Percentiles rank a stretch among this genome's conserved stretches.
phyloP scores from a whole-genome alignment of 2,888 invertebrate genomes.

The Halictus quadricinctus region DNA sequence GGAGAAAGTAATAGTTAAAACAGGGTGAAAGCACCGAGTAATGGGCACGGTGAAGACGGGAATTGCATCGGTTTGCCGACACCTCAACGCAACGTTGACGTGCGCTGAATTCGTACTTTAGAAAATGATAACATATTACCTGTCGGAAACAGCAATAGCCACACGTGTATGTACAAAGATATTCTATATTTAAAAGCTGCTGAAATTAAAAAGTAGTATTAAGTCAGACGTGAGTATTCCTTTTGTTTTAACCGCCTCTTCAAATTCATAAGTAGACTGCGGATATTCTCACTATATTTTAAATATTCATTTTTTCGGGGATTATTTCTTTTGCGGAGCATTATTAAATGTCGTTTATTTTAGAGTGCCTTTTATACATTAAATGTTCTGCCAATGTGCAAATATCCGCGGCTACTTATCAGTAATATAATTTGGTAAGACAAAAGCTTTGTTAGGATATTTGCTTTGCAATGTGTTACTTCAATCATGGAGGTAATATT shows the following conservation, averaged over 20 bases:
- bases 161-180: conserved; percentile 58
- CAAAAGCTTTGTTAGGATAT: neutral
- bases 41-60: neutral
- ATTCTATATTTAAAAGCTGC: conserved; percentile 55
- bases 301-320: neutral
- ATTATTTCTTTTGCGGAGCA: neutral
- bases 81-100: conserved; percentile 26
- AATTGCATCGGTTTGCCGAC: neutral
- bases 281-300: neutral
- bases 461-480: conserved; percentile 3
- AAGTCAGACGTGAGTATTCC: conserved; percentile 46
- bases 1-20: neutral
- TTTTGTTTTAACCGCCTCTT: conserved; percentile 37
- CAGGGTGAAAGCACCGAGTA: neutral
- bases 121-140: conserved; percentile 43
- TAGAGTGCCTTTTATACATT: neutral
- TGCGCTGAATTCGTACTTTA: conserved; percentile 49
- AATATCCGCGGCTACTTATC: conserved; percentile 4
- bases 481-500: neutral
- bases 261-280: conserved; percentile 14
- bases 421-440: conserved; percentile 6
- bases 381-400: neutral
- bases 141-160: conserved; percentile 56
- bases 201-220: conserved; percentile 57
- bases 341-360: neutral